Base-by-base conservation (phyloP, 2,888 invertebrate genomes). In the Alloplasta piceator region DNA sequence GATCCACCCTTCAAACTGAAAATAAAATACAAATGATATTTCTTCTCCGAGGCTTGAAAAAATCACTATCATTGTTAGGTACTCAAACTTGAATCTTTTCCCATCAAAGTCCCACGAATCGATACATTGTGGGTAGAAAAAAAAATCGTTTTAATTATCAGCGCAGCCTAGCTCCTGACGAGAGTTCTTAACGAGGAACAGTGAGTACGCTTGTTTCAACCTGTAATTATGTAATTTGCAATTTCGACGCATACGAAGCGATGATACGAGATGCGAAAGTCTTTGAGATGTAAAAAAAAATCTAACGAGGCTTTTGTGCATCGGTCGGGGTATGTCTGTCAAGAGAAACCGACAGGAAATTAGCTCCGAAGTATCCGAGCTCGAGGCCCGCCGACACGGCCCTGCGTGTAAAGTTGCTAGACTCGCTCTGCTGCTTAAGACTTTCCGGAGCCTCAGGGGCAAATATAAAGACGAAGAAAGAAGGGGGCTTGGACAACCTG, bases 351-450 rank as follows among this genome's bases (percentile, higher is more conserved):
- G 75, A 70, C 75, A 66, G 75, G 71, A 75, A 76, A 82, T 82
- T 71, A 82, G 66, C 71, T 76, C 14, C 61, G 26, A 60, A 73
- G 67, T 46, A 55, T 67, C 56, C 61, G 64, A 56, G 61, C 63
- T 38, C 14, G 43, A 14, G 6, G 52, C 52, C 52, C 52, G 14
- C 12, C 26, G 68, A 63, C 63, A 55, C 67, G 72, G 66, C 71
- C 64, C 80, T 80, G 72, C 71, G 60, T 52, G 52, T 52, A 58
- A 81, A 78, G 66, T 68, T 63, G 64, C 75, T 75, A 79, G 83
- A 84, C 74, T 75, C 83, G 82, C 83, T 82, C 71, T 81, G 85
- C 74, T 83, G 85, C 76, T 64, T 74, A 78, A 80, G 83, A 76
- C 84, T 85, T 84, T 84, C 76, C 80, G 83, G 50, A 83, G 80